Evolutionary conservation across 2,797 vertebrate genomes (phyloP), one percentile per base, ranked within the genome.

Genomic region (Prionace glauca): DNA sequence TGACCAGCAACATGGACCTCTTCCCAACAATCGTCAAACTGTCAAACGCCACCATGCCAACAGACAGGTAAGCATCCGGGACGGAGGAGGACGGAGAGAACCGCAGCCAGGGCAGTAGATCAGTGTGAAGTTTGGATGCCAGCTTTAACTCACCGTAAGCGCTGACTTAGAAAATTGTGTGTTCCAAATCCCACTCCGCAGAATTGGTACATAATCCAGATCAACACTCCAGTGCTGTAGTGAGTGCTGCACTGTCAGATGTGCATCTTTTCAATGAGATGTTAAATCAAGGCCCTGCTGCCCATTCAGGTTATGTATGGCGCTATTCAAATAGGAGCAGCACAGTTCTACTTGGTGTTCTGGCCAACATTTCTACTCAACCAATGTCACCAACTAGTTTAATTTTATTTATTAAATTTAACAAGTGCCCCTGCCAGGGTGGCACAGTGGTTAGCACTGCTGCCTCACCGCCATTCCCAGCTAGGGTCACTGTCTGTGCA

Each of bases 1-100:
- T 98, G 71, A 98, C 98, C 0, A 99, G 98, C 97, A 98, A 99
- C 97, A 99, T 99, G 98, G 99, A 99, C 96, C 32, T 99, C 95
- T 99, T 99, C 96, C 98, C 98, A 0, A 99, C 98, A 0, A 96
- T 98, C 96, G 97, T 97, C 95, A 97, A 96, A 60, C 98, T 99
- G 95, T 98, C 97, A 0, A 97, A 97, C 0, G 97, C 97, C 0
- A 56, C 96, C 0, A 0, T 97, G 96, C 98, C 98, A 32, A 60
- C 96, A 45, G 98, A 99, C 98, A 98, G 99, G 98, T 99, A 97
- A 93, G 96, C 69, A 67, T 18, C 3, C 8, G 26, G 41, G 45
- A 50, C 45, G 45, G 45, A 50, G 45, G 26, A 65, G 92, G 2
- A 11, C 0, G n/a, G 4, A 5, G 62, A n/a, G 0, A 9, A 26